phyloP scores from a whole-genome alignment of 2,888 invertebrate genomes.

The Thereva unica region DNA sequence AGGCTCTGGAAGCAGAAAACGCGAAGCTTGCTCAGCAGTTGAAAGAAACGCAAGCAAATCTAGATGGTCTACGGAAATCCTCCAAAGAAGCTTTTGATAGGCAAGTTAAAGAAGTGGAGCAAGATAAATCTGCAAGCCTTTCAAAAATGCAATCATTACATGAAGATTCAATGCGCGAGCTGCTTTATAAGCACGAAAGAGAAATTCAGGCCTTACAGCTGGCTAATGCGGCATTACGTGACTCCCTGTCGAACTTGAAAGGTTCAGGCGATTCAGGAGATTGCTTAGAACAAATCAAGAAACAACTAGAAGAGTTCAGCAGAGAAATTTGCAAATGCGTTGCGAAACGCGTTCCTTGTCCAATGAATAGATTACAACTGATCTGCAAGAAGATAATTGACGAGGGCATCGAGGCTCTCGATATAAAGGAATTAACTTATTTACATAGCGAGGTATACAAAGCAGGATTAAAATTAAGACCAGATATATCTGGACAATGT shows the following conservation, averaged over 20 bases:
- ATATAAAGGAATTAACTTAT: conserved; percentile 50
- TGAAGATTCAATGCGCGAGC: conserved; percentile 37
- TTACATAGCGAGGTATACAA: conserved; percentile 52
- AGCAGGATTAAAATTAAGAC: conserved; percentile 50
- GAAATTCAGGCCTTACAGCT: conserved; percentile 36
- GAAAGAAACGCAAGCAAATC: background rate
- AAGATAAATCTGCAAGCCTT: conserved; percentile 31
- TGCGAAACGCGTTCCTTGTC: background rate
- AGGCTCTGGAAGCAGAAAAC: background rate
- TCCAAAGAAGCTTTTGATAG: conserved; percentile 7
- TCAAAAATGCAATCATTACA: conserved; percentile 37
- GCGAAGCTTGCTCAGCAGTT: background rate
- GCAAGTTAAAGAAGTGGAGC: conserved; percentile 18
- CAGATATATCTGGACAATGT: conserved; percentile 35
- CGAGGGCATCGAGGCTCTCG: conserved; percentile 48
- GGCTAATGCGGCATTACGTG: conserved; percentile 37
- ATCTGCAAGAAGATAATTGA: conserved; percentile 53
- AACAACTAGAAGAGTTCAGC: conserved; percentile 16
- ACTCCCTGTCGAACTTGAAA: conserved; percentile 38
- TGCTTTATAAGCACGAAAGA: conserved; percentile 33
- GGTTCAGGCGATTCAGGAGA: conserved; percentile 15
- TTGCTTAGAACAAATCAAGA: background rate
- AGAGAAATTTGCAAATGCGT: conserved; percentile 49
- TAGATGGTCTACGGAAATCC: background rate
- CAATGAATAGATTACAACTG: conserved; percentile 47